phyloP scores from a whole-genome alignment of 2,888 invertebrate species.

The Coronaproctus castanopsis region DNA sequence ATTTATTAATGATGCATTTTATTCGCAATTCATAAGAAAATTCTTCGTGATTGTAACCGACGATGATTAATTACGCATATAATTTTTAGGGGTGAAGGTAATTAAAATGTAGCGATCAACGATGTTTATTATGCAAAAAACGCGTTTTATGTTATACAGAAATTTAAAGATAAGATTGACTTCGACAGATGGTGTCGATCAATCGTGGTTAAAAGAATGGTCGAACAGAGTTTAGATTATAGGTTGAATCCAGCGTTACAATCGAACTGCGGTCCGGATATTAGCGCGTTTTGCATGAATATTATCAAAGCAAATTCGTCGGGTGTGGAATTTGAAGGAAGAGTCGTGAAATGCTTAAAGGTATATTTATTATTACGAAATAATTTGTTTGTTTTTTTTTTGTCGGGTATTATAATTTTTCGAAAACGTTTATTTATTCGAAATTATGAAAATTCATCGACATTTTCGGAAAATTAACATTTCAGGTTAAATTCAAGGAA shows the following conservation, averaged over 20 bases:
- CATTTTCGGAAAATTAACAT: too few species aligned
- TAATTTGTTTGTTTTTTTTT: background rate
- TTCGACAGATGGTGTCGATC: conserved; percentile 68
- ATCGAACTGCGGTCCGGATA: conserved; percentile 60
- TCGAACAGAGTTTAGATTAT: conserved; percentile 75
- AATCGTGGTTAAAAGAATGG: conserved; percentile 68
- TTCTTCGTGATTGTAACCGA: too few species aligned
- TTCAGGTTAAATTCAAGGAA: conserved; percentile 45
- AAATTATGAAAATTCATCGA: background rate
- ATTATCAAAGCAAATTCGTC: conserved; percentile 27
- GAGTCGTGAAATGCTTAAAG: conserved; percentile 65
- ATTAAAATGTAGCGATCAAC: too few species aligned
- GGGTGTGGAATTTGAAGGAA: conserved; percentile 61
- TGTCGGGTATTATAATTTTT: too few species aligned
- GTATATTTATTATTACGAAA: conserved; percentile 17
- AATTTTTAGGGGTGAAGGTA: too few species aligned
- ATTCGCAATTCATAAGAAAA: too few species aligned
- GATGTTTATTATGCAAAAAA: too few species aligned
- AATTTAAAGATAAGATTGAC: conserved; percentile 42
- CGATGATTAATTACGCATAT: too few species aligned
- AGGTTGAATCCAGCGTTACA: conserved; percentile 70
- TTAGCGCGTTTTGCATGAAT: conserved; percentile 45
- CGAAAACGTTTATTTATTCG: too few species aligned
- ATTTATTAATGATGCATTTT: too few species aligned
- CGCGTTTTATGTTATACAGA: conserved; percentile 9